Conservation (phyloP, 1,140 invertebrate genomes). For the Gonioctena quinquepunctata region DNA sequence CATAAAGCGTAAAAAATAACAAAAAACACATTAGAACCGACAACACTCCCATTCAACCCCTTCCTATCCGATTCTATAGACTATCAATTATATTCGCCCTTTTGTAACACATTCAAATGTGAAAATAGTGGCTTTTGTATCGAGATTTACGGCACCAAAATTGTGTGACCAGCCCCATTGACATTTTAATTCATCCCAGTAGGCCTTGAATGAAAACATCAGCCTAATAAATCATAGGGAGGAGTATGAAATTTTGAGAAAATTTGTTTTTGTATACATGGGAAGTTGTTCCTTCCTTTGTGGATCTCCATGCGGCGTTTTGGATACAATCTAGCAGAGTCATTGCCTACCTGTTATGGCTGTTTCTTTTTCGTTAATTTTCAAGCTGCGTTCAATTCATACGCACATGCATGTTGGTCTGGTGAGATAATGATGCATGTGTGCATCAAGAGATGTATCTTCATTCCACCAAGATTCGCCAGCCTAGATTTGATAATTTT, state of each 20-base stretch:
- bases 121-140: constrained; percentile 17
- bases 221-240: constrained; percentile 11
- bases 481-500: too few relatives aligned
- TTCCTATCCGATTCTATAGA: constrained; percentile 7
- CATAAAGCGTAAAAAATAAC: constrained; percentile 15
- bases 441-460: neutral
- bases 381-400: neutral
- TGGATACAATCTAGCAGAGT: neutral
- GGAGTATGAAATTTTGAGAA: constrained; percentile 12
- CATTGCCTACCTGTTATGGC: neutral
- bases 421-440: neutral
- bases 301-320: neutral
- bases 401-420: neutral
- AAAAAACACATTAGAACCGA: constrained; percentile 12
- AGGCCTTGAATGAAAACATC: constrained; percentile 14
- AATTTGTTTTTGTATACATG: neutral
- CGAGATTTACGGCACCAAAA: constrained; percentile 16
- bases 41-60: neutral
- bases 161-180: constrained; percentile 19
- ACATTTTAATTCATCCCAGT: constrained; percentile 15
- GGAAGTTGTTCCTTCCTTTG: constrained; percentile 2
- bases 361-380: neutral
- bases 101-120: constrained; percentile 17
- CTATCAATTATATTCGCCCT: constrained; percentile 15
- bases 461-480: too few relatives aligned